Conservation (phyloP, 2,113 vertebrate species). For the Corythornis cristatus region DNA sequence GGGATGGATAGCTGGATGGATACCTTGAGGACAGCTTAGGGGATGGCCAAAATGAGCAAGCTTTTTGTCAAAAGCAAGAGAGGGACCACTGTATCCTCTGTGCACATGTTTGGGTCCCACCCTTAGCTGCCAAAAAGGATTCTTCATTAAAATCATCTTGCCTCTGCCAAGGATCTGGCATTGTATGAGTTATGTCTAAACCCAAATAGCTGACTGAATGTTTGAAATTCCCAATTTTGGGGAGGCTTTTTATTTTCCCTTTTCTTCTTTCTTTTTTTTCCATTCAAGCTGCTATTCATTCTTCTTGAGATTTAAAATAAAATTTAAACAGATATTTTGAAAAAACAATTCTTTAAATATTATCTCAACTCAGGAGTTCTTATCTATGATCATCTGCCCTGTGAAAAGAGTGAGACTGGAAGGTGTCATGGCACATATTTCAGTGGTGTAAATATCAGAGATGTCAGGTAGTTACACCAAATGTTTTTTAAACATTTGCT, state of each 20-base stretch:
- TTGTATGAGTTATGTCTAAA: not conserved
- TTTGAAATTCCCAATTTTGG: not conserved
- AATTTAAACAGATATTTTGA: not conserved
- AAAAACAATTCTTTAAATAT: not conserved
- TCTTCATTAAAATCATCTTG: not conserved
- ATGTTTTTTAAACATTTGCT: not conserved
- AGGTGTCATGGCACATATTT: not conserved
- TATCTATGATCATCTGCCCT: not conserved
- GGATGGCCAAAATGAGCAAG: accelerated
- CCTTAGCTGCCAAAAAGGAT: not conserved
- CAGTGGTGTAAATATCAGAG: not conserved
- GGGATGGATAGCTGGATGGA: not conserved
- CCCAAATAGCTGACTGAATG: not conserved
- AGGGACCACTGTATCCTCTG: accelerated
- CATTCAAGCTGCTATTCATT: not conserved
- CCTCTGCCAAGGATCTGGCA: not conserved
- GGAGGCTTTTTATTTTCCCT: not conserved
- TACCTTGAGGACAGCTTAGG: not conserved
- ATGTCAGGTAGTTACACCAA: not conserved
- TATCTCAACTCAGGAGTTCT: not conserved
- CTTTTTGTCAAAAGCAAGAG: not conserved
- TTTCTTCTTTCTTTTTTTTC: not conserved
- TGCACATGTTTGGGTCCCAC: accelerated
- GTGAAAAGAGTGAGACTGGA: not conserved
- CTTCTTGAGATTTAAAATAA: not conserved